Percentiles rank a stretch among this genome's conserved stretches.
phyloP scores from a whole-genome alignment of 2,113 vertebrate species.

The Eudyptes chrysolophus region DNA sequence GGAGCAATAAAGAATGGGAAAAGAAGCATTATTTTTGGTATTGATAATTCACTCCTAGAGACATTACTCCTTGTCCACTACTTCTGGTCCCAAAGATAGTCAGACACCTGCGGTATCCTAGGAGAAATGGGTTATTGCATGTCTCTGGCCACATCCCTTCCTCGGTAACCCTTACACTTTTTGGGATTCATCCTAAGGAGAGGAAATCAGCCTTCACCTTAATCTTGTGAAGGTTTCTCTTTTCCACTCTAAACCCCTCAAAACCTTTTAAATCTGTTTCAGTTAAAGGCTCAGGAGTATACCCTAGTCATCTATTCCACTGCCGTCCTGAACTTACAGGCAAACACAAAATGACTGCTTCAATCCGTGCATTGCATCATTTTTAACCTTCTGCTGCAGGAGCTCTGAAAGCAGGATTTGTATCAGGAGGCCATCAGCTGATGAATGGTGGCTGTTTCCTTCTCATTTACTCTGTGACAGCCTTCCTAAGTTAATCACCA shows the following conservation, averaged over 20 bases:
- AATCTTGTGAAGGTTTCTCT: neutral
- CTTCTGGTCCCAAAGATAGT: neutral
- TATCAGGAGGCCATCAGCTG: neutral
- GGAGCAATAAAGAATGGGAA: neutral
- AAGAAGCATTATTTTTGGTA: neutral
- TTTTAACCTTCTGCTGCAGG: constrained; percentile 21
- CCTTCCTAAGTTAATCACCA: constrained; percentile 33
- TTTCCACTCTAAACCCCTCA: neutral
- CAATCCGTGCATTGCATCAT: neutral
- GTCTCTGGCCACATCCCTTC: neutral
- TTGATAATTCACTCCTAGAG: neutral
- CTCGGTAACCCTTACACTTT: accelerated
- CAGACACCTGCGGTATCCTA: neutral
- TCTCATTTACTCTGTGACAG: constrained; percentile 22
- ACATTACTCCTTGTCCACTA: neutral
- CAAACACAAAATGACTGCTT: neutral
- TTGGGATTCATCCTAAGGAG: neutral
- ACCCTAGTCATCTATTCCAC: neutral
- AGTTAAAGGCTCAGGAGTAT: neutral
- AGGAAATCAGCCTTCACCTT: neutral
- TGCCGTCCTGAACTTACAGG: neutral
- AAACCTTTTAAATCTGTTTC: neutral
- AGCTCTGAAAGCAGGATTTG: constrained; percentile 50
- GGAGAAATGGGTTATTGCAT: neutral
- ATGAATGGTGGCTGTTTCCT: constrained; percentile 46